Base-by-base conservation (phyloP, 2,888 invertebrate genomes). In the Cosmopolites sordidus region DNA sequence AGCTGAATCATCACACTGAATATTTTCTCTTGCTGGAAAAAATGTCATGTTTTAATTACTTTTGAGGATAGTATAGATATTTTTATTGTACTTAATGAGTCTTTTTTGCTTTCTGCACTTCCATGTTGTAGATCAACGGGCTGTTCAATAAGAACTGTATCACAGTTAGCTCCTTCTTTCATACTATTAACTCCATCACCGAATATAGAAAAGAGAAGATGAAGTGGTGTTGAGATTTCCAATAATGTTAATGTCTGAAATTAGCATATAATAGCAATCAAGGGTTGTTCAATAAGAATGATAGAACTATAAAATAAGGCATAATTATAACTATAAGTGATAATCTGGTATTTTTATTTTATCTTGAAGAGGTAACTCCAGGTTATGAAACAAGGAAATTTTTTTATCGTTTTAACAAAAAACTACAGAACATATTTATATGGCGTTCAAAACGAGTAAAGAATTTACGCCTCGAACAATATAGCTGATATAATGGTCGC, bases 161-260 rank as follows among this genome's bases (percentile, higher is more conserved):
- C 75, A 2, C 73, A 73, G 49, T 77, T 78, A 42, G 56, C 58
- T 18, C 60, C 62, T 51, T 64, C 60, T 62, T 83, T 83, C 83
- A 90, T 83, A 37, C 86, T 82, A 14, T 82, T 79, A 2, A 92
- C 89, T 3, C 95, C 95, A 67, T 89, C 87, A 58, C 87, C 89
- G 75, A 97, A 95, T 79, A 96, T 88, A 16, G 87, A 84, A 72
- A 96, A 92, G 40, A 97, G 75, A 60, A 95, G 85, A 4, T 84
- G 81, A 44, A 97, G 75, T 0, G 96, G 95, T 56, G 96, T 90
- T 43, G 89, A 83, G 58, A 97, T 92, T 68, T 93, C 94, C 63
- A 97, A 71, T 70, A 89, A 83, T 0, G 95, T 92, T 51, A 97
- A 79, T 0, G 89, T 89, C 82, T 88, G 78, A 15, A 73, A 22